phyloP scores from a whole-genome alignment of 2,113 vertebrate species.

The Paralichthys olivaceus region DNA sequence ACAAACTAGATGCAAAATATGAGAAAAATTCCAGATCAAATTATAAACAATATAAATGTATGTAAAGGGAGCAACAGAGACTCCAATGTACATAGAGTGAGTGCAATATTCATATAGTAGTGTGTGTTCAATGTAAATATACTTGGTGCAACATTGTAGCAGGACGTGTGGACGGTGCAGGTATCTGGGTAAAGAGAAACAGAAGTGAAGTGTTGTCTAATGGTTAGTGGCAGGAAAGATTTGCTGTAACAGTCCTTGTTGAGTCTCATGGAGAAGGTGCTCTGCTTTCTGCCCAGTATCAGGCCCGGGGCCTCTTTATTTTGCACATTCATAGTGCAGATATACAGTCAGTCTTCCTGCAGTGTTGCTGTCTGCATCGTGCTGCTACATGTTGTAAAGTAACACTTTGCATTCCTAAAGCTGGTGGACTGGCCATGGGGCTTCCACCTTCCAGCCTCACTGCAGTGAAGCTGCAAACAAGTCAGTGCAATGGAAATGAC shows the following conservation, averaged over 20 bases:
- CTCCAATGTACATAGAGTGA: too few relatives aligned
- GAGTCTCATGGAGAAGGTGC: too few relatives aligned
- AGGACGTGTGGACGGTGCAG: neutral
- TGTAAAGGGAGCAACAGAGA: too few relatives aligned
- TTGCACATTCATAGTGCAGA: neutral
- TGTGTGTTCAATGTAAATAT: too few relatives aligned
- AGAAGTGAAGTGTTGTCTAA: neutral
- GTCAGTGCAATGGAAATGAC: neutral
- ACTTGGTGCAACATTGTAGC: neutral
- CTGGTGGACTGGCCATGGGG: conserved; percentile 6
- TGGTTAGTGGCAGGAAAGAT: neutral
- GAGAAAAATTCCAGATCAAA: too few relatives aligned
- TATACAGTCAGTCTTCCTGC: neutral
- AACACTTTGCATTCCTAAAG: conserved; percentile 55
- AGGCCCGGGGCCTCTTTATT: too few relatives aligned
- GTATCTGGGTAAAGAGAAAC: neutral
- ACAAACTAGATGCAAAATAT: too few relatives aligned
- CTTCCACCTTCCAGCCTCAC: neutral
- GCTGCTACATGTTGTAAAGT: conserved; percentile 52
- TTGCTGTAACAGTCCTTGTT: neutral
- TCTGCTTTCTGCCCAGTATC: too few relatives aligned
- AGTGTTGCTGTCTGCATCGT: conserved; percentile 17
- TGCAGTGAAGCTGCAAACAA: neutral
- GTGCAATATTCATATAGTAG: too few relatives aligned
- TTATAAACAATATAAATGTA: too few relatives aligned